Evolutionary conservation across 2,888 invertebrate genomes (phyloP), one percentile per base, ranked within the genome.

Genomic region (Acanthosepion lycidas): DNA sequence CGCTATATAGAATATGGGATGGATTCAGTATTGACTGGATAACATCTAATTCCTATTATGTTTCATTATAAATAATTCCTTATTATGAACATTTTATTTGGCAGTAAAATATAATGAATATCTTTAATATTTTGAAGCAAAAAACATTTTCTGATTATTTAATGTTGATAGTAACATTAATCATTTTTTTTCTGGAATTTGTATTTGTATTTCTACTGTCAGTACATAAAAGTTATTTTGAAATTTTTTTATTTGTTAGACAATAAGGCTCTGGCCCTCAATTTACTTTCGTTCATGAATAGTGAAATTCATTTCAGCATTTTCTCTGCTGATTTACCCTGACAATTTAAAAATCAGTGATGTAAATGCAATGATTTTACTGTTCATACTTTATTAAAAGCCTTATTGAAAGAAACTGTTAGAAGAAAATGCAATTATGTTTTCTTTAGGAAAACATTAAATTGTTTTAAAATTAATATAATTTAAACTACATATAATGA

Each of bases 1-100:
- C 51, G 53, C 53, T n/a, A 53, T 93, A 48, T 93, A 33, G 18
- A 93, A 93, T 93, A 93, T 93, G 93, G 93, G 53, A 93, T 93
- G 12, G 53, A 93, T 26, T 49, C 49, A 53, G 33, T 53, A 51
- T 48, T 53, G 26, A 53, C 93, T 49, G 49, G 93, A 28, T 93
- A 51, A 93, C 9, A 92, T 92, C 49, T 93, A 93, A 93, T 53
- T 53, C 93, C 53, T 93, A 49, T 59, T 59, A 59, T 23, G 23
- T 78, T 78, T n/a, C 12, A 78, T n/a, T 33, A 78, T 78, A 78
- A 78, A n/a, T n/a, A 33, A 78, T 78, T 78, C 15, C 15, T 78
- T 78, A 15, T 78, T 78, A 78, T 78, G 1, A n/a, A 12, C 12
- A 78, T n/a, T 12, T n/a, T 78, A 64, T 78, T 78, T n/a, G 78